phyloP scores from a whole-genome alignment of 2,113 vertebrate species.

The Bubalus kerabau region DNA sequence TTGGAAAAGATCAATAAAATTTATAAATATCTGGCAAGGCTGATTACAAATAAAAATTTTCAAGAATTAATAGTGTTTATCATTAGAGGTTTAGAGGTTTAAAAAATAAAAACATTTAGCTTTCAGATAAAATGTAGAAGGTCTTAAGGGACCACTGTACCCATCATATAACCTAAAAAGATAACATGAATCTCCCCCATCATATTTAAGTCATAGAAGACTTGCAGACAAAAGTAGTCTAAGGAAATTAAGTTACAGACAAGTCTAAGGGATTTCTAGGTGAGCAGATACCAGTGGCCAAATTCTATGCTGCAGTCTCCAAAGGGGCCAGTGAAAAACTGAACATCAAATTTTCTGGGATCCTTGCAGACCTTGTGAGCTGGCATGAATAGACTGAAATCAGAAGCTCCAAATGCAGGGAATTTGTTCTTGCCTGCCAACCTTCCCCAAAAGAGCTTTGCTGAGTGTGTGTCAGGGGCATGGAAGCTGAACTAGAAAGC shows the following conservation, averaged over 20 bases:
- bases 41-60: background rate
- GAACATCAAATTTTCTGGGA: background rate
- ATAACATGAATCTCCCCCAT: background rate
- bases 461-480: background rate
- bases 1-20: background rate
- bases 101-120: background rate
- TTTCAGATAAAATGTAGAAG: background rate
- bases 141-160: background rate
- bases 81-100: background rate
- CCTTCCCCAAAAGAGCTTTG: background rate
- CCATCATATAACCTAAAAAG: background rate
- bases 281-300: background rate
- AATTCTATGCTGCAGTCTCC: background rate
- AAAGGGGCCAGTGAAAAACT: background rate
- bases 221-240: background rate
- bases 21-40: background rate
- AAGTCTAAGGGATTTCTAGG: background rate
- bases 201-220: background rate
- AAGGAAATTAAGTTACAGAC: background rate
- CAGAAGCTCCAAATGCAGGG: background rate
- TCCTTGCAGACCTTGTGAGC: background rate
- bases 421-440: background rate
- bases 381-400: background rate
- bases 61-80: background rate
- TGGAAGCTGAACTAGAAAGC: background rate